Base-by-base conservation (phyloP, 2,797 vertebrate genomes). In the Lophius americanus region DNA sequence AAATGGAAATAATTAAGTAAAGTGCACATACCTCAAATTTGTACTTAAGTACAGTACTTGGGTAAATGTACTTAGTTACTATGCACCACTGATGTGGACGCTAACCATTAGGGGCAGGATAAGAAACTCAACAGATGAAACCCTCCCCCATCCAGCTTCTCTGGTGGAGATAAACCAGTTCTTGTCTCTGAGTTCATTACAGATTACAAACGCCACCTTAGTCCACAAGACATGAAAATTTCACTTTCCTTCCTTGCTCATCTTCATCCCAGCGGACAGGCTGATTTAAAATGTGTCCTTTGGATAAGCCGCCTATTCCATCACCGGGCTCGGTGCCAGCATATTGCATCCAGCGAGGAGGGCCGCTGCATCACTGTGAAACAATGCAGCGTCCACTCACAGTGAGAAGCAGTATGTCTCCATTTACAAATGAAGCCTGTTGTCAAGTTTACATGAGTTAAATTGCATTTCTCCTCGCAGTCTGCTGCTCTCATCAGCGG, bases 271-370 rank as follows among this genome's bases (percentile, higher is more conserved):
- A 1, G 0, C 42, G 52, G 76, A 66, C 37, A 0, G 38, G 60
- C 10, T 51, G 65, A 51, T 86, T 87, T 43, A 69, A 75, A 75
- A 72, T 37, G 51, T 64, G 64, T 85, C 70, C 64, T 49, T 64
- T 59, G 69, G 57, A 84, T 84, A 73, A 75, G 60, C 72, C 14
- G 62, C 54, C 61, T 66, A 68, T 14, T 75, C 80, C 66, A 53
- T 78, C 74, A 51, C 58, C 3, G 59, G 38, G 63, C 58, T 69
- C 12, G 53, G 44, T 68, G 79, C 56, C 51, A 46, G 68, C 59
- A 67, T 67, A 51, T 56, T 63, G 57, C 70, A 66, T 68, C 49
- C 60, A 43, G 39, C 0, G 52, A 46, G 46, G 36, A 56, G 51
- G 60, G 46, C 41, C 7, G 51, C 73, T 60, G 61, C 62, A 36